Evolutionary conservation across 2,888 invertebrate species (phyloP), one percentile per base, ranked within the genome.

Genomic region (Drosophila acutilabella): DNA sequence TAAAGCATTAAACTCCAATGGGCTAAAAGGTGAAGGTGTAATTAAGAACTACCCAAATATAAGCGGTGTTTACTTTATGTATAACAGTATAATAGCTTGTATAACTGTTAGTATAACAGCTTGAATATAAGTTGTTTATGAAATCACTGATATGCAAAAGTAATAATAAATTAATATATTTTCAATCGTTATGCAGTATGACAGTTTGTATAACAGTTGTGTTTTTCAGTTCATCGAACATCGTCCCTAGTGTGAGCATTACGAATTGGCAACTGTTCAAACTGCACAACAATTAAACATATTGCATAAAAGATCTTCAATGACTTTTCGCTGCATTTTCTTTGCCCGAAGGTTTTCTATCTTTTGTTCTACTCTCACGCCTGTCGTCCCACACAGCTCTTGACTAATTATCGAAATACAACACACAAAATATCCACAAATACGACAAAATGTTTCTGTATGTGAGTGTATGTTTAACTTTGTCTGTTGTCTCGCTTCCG

Each of bases 231-330:
- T 62, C 54, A 56, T 41, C 52, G 48, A 42, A 50, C 59, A 65
- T 66, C 11, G 45, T 36, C 5, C 38, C 38, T 30, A 53, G 36
- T 52, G 52, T 47, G 54, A 38, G 7, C 36, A 52, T 59, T 33
- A 41, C 52, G 11, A 33, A 6, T 67, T 75, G 75, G 75, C 75
- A 75, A 18, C 44, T 18, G 8, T 33, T 72, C 72, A 72, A 74
- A 61, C 48, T 36, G 41, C 14, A 47, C 4, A 36, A 30, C 51
- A 30, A 38, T 69, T 45, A 16, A 20, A 16, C 57, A 58, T 60
- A 62, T 75, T 75, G 58, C 76, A 71, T 59, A 64, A 76, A 76
- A 77, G 41, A 40, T 48, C 57, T 54, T 72, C 72, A 75, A 75
- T 75, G 75, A 58, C 61, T 64, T 72, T 59, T 54, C 50, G 38